These are phyloP conservation scores for Scartelaos histophorus DNA, from an alignment of 2,113 vertebrate genomes.

Conservation along the genomic window DNA sequence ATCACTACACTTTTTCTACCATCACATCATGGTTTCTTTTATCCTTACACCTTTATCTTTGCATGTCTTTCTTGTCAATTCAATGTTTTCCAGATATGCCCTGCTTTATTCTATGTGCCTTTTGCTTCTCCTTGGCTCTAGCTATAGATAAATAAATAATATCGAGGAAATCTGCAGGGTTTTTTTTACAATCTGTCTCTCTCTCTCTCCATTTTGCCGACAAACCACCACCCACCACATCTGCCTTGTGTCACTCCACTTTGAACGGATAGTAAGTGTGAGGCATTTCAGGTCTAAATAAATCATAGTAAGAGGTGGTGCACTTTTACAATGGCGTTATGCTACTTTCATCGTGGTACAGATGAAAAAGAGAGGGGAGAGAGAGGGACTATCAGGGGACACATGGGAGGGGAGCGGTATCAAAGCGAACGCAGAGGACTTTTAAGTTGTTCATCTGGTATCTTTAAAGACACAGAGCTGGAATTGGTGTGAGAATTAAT, in stretches of 20 bases:
- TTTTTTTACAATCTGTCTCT: slow-evolving; percentile 53
- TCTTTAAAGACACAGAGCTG: slow-evolving; percentile 29
- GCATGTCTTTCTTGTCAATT: slow-evolving; percentile 26
- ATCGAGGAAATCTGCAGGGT: slow-evolving; percentile 55
- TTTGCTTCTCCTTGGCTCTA: slow-evolving; percentile 33
- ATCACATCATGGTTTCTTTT: slow-evolving; percentile 30
- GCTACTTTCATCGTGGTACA: slow-evolving; percentile 59
- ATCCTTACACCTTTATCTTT: neutral
- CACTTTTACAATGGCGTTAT: slow-evolving; percentile 59
- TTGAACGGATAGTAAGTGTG: slow-evolving; percentile 43
- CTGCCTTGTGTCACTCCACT: slow-evolving; percentile 30
- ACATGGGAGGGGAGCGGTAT: slow-evolving; percentile 45
- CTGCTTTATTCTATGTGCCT: slow-evolving; percentile 13
- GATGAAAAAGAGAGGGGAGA: slow-evolving; percentile 49
- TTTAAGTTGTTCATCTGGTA: slow-evolving; percentile 45
- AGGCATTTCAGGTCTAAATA: slow-evolving; percentile 63
- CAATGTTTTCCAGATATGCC: neutral
- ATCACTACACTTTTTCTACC: slow-evolving; percentile 32
- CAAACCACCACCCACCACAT: slow-evolving; percentile 6
- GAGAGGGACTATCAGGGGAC: slow-evolving; percentile 43
- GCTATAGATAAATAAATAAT: slow-evolving; percentile 67
- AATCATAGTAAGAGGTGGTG: slow-evolving; percentile 61
- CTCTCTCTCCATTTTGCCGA: slow-evolving; percentile 42
- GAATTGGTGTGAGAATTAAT: neutral
- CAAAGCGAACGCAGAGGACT: slow-evolving; percentile 49